Percentiles rank a stretch among this genome's conserved stretches.
Evolutionary conservation across 2,888 invertebrate species (phyloP).

Genomic region (Altica lythri): DNA sequence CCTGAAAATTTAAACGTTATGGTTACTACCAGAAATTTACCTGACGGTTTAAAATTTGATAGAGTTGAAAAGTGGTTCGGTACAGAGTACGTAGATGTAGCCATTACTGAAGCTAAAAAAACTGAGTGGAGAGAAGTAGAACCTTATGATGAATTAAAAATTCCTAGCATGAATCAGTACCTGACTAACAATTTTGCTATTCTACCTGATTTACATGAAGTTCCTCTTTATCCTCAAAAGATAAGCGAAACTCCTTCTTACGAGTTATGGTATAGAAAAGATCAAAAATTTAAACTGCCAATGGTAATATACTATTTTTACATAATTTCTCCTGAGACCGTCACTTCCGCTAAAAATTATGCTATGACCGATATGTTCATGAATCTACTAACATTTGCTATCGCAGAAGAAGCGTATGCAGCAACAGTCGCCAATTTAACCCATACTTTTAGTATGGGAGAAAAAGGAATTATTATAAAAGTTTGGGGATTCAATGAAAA

Average conservation of each 20-base stretch:
- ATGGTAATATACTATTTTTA: constrained; percentile 75
- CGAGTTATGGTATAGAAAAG: constrained; percentile 84
- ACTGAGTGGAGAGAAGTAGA: constrained; percentile 65
- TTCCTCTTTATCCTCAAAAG: constrained; percentile 62
- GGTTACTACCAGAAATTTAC: constrained; percentile 66
- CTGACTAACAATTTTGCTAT: constrained; percentile 73
- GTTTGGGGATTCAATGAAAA: constrained; percentile 43
- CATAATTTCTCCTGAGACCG: constrained; percentile 71
- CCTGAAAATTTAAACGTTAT: constrained; percentile 74
- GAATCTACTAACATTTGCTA: constrained; percentile 36
- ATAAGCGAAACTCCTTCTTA: constrained; percentile 61
- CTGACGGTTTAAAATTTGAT: constrained; percentile 61
- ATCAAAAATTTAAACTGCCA: constrained; percentile 81
- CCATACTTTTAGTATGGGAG: constrained; percentile 31
- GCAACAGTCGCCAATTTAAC: constrained; percentile 38
- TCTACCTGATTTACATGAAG: constrained; percentile 55
- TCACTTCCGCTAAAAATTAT: constrained; percentile 59
- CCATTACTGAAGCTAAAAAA: constrained; percentile 68
- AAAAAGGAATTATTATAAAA: constrained; percentile 40
- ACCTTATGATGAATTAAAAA: constrained; percentile 64
- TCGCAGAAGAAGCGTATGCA: constrained; percentile 42
- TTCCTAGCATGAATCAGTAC: constrained; percentile 75
- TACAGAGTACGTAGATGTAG: constrained; percentile 72
- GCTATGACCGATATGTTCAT: constrained; percentile 37
- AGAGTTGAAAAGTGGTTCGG: constrained; percentile 82